Evolutionary conservation across 2,113 vertebrate species (phyloP), one percentile per base, ranked within the genome.

Genomic region (Sceloporus undulatus): DNA sequence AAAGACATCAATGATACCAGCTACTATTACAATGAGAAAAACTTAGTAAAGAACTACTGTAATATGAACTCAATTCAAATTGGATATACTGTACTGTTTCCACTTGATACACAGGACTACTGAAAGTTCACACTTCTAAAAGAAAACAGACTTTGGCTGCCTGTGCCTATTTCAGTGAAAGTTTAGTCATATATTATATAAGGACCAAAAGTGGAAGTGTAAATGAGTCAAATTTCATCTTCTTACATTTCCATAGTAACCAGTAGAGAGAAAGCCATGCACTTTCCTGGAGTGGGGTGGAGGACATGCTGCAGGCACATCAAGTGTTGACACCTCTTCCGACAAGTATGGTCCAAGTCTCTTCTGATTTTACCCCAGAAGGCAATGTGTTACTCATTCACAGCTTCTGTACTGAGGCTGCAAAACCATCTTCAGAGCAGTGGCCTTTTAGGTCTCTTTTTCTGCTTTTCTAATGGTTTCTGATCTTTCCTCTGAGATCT

Each of bases 331-430:
- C 82, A 38, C 18, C 5, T 48, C 74, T 86, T 68, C 38, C 38
- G 5, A 54, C 25, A 65, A 5, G 27, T 8, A 4, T 65, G 9
- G 42, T 7, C 13, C 27, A n/a, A 19, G 65, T 29, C 14, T 40
- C 10, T 77, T 48, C 73, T 65, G 84, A 85, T 27, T 85, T 75
- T 23, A 84, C 40, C 82, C 68, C 68, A 10, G 29, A n/a, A 77
- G 74, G 29, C 65, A 56, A 66, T 21, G 23, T 10, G 2, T 56
- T 48, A 16, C 38, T 85, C 14, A 42, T 77, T 40, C 9, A 42
- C 18, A 16, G 11, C 65, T n/a, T 27, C 23, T 13, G 13, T 52
- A 66, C 66, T 42, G 40, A 11, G 38, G 34, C 11, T 68, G 62
- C 25, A 38, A 82, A 82, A 27, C 23, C 38, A 27, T 3, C 9